Percentiles rank a stretch among this genome's conserved stretches.
Conservation (phyloP, 2,797 vertebrate genomes). For the Potorous gilbertii region DNA sequence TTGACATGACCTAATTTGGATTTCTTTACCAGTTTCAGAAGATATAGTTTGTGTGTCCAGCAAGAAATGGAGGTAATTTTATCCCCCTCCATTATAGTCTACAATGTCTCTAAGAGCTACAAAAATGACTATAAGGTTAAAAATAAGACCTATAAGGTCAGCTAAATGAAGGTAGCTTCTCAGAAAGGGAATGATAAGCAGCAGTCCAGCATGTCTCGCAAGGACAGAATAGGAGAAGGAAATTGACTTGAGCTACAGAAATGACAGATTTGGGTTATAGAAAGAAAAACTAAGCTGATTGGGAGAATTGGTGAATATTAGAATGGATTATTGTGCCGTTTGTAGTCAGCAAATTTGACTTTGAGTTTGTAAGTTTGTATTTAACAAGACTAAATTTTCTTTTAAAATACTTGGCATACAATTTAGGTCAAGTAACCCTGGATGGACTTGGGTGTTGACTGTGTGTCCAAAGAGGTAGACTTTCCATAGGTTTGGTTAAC, state of each 20-base stretch:
- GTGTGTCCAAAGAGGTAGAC: neutral
- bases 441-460: neutral
- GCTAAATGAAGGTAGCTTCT: neutral
- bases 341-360: constrained; percentile 17
- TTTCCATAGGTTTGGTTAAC: constrained; percentile 51
- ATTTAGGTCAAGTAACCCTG: neutral
- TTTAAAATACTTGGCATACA: neutral
- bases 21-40: constrained; percentile 42
- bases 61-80: constrained; percentile 50
- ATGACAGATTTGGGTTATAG: neutral
- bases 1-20: constrained; percentile 47
- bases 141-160: constrained; percentile 54
- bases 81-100: constrained; percentile 41
- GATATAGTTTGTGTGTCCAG: constrained; percentile 16
- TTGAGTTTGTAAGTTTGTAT: neutral
- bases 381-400: constrained; percentile 7
- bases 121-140: constrained; percentile 62
- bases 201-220: neutral
- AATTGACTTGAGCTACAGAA: neutral
- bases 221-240: neutral
- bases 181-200: neutral
- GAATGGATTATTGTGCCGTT: neutral
- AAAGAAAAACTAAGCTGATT: neutral
- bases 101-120: constrained; percentile 52
- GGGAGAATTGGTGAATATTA: neutral